A percentile compares a stretch with the other conserved stretches of the same genome.
These are phyloP conservation scores for Parnassius glacialis DNA, from an alignment of 2,888 invertebrate species.

Conservation along the genomic window DNA sequence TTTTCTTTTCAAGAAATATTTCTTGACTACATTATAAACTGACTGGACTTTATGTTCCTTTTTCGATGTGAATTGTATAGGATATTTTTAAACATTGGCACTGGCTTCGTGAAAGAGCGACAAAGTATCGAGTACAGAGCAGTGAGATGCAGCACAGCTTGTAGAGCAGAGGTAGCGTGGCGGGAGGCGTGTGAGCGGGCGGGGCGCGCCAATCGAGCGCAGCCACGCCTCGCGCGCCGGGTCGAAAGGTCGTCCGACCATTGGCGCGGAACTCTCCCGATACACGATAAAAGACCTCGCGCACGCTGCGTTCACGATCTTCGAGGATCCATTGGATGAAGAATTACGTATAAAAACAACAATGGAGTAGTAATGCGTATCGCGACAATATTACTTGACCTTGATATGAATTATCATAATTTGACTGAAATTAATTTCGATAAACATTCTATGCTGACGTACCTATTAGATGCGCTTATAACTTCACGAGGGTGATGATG, in stretches of 20 bases:
- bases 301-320: slow-evolving; percentile 10
- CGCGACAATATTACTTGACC: no score
- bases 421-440: no score
- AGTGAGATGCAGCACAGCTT: slow-evolving; percentile 16
- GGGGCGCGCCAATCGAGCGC: slow-evolving; percentile 70
- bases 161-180: slow-evolving; percentile 48
- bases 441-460: no score
- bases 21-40: no score
- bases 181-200: slow-evolving; percentile 53
- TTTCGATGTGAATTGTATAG: no score
- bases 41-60: no score
- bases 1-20: no score
- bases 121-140: slow-evolving; percentile 10
- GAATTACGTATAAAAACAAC: neutral
- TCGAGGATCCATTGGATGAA: neutral
- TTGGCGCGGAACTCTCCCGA: slow-evolving; percentile 51
- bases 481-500: no score
- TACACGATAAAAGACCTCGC: slow-evolving; percentile 12
- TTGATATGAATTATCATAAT: no score
- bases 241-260: slow-evolving; percentile 64
- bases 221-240: slow-evolving; percentile 72
- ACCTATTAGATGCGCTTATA: no score
- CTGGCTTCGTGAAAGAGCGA: neutral
- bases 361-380: no score
- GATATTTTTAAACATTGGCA: no score